phyloP scores from a whole-genome alignment of 2,797 vertebrate genomes.

The Selene dorsalis region DNA sequence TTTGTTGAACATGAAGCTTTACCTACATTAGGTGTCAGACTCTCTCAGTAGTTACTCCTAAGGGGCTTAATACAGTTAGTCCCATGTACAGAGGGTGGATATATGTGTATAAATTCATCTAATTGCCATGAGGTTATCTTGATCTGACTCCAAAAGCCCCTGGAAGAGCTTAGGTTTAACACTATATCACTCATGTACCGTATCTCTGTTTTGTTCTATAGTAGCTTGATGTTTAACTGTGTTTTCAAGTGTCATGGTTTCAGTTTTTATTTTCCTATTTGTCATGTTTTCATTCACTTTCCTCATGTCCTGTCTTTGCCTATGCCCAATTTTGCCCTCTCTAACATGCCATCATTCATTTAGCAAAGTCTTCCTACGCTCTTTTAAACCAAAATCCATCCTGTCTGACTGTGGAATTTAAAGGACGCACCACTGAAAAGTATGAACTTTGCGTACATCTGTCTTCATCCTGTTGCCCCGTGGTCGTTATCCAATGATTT shows the following conservation, averaged over 20 bases:
- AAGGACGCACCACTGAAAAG: neutral
- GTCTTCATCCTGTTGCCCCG: conserved; percentile 54
- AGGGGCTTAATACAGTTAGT: conserved; percentile 5
- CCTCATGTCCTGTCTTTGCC: neutral
- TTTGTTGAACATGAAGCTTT: neutral
- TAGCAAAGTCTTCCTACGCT: neutral
- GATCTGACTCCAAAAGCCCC: neutral
- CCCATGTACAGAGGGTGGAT: neutral
- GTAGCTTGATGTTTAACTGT: neutral
- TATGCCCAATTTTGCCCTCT: neutral
- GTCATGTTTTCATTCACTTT: neutral
- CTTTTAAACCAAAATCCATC: neutral
- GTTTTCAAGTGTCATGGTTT: neutral
- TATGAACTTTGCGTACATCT: conserved; percentile 16
- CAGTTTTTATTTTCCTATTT: neutral
- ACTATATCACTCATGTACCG: neutral
- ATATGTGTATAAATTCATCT: neutral
- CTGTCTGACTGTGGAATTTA: neutral
- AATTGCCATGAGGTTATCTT: neutral
- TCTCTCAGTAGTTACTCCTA: neutral
- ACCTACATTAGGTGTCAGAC: neutral
- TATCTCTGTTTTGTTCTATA: neutral
- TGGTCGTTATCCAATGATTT: conserved; percentile 61
- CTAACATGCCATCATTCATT: neutral
- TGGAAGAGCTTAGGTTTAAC: neutral